Evolutionary conservation across 1,140 invertebrate species (phyloP).

Genomic region (Brachystomella parvula): DNA sequence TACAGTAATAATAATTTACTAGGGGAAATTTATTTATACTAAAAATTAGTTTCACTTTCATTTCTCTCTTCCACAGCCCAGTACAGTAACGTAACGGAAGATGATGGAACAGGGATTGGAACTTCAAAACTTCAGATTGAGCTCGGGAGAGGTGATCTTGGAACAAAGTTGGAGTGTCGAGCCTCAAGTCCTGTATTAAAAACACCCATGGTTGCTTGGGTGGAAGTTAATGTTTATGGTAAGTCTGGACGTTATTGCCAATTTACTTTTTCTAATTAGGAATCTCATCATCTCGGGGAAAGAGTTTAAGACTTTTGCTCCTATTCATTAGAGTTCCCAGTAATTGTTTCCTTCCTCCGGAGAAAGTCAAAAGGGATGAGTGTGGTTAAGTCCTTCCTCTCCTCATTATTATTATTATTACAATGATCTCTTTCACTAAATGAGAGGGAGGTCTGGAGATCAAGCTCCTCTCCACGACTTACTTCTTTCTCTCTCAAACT

Average conservation of each 20-base stretch:
- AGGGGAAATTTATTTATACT: too few species aligned
- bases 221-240: slow-evolving; percentile 75
- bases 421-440: too few species aligned
- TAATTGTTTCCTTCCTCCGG: not conserved
- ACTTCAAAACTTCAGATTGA: slow-evolving; percentile 57
- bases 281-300: slow-evolving; percentile 22
- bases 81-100: slow-evolving; percentile 39
- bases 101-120: slow-evolving; percentile 55
- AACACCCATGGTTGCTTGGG: slow-evolving; percentile 54
- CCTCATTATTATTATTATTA: too few species aligned
- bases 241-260: slow-evolving; percentile 42
- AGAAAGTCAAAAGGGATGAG: not conserved
- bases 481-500: not conserved
- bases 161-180: slow-evolving; percentile 64
- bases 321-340: not conserved
- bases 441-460: too few species aligned
- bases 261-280: not conserved
- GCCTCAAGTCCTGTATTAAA: slow-evolving; percentile 63
- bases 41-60: not conserved
- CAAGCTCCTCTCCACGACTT: not conserved
- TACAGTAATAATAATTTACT: too few species aligned
- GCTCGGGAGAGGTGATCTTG: slow-evolving; percentile 66
- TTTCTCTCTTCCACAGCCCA: slow-evolving; percentile 34
- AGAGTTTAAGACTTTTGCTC: slow-evolving; percentile 4
- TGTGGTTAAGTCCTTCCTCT: not conserved